Evolutionary conservation across 1,140 invertebrate genomes (phyloP).

Genomic region (Uloborus diversus): DNA sequence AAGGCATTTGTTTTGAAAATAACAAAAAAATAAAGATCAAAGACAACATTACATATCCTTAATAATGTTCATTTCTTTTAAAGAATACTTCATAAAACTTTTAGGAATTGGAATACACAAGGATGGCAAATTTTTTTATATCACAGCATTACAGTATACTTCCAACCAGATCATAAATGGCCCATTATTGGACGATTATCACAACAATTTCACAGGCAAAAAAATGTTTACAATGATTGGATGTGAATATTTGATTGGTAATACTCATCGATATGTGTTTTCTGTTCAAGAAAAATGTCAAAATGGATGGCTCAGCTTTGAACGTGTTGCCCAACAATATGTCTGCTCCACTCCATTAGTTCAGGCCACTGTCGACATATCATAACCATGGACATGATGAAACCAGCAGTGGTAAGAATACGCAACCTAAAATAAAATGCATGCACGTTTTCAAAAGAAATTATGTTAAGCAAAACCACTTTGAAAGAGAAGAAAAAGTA

Average conservation of each 20-base stretch:
- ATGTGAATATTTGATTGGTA: slow-evolving; percentile 14
- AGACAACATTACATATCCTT: slow-evolving; percentile 13
- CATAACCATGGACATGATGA: slow-evolving; percentile 81
- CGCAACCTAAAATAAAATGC: slow-evolving; percentile 79
- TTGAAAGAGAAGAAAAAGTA: no score
- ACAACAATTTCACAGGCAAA: slow-evolving; percentile 11
- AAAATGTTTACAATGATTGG: neutral
- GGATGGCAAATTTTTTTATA: neutral
- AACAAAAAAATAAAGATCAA: no score
- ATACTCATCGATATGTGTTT: slow-evolving; percentile 25
- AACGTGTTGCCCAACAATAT: slow-evolving; percentile 39
- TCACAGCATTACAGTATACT: slow-evolving; percentile 30
- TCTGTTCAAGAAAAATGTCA: slow-evolving; percentile 16
- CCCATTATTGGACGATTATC: no score
- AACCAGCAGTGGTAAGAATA: slow-evolving; percentile 81
- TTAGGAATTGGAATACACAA: slow-evolving; percentile 6
- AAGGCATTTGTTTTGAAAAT: no score
- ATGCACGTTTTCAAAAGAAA: no score
- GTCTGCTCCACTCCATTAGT: slow-evolving; percentile 72
- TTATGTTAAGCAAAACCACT: no score
- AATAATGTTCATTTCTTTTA: neutral
- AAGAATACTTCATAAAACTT: slow-evolving; percentile 1
- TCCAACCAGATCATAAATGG: no score
- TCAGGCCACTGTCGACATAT: slow-evolving; percentile 89
- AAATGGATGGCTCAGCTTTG: slow-evolving; percentile 37